Base-by-base conservation (phyloP, 37 sponge, comb jelly and placozoan genomes). In the Haliclona indistincta region DNA sequence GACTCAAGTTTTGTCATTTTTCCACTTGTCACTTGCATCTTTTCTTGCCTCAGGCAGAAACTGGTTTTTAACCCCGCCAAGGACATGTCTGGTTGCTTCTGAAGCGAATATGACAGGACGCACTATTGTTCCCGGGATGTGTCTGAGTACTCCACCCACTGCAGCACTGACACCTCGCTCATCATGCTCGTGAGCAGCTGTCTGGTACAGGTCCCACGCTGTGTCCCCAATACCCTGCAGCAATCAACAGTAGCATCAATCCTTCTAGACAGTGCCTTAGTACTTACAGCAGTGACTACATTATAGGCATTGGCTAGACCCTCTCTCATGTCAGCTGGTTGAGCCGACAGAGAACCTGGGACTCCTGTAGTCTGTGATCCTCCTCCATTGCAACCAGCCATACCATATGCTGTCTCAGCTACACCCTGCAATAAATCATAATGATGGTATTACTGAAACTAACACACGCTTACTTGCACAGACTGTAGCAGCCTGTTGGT, bases 31-130 rank as follows among this genome's bases (percentile, higher is more conserved):
- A 25, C 36, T 33, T 0, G 88, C 87, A 43, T 96, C 97, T 32
- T 63, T 88, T 32, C 84, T 65, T 32, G 90, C 97, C 38, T 93
- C 90, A 23, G 97, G 97, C 25, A 93, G 62, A 64, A 96, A 80
- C 75, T 96, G 93, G 70, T 96, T 93, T 76, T 81, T 89, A 13
- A 86, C 87, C 34, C 97, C 97, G 41, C 81, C 90, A 62, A 96
- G 68, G 1, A 93, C 87, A 30, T 88, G 85, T 38, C 84, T 43
- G 4, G 93, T 95, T 29, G 96, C 96, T 63, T 92, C 90, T 1
- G 89, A 86, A 13, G 81, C 84, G 7, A 92, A 63, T 35, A 95
- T 89, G 56, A 95, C 70, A 1, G 96, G 96, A 70, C 79, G 76
- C 3, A 95, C 81, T 22, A 91, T 68, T 2, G 80, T 77, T 11